Evolutionary conservation across 2,888 invertebrate species (phyloP), one percentile per base, ranked within the genome.

Genomic region (Pandemis heparana): DNA sequence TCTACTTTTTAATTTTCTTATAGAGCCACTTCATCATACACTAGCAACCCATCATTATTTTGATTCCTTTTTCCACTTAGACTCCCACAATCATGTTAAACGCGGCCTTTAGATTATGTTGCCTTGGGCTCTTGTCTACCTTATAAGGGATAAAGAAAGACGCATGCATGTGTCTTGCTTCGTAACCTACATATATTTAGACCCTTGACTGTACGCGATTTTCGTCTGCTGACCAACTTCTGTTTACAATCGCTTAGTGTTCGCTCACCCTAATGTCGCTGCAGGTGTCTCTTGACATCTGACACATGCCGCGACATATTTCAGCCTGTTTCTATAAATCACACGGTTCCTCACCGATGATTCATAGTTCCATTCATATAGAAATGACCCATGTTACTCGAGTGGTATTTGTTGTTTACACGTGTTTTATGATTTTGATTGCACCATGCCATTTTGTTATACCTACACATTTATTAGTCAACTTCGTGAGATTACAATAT

Each of bases 281-380:
- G 60, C 68, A 73, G 73, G 69, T 73, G 73, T 64, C 41, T 3
- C 14, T n/a, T 72, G 63, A 69, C 69, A 69, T 59, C 23, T 64
- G 73, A 72, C 68, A 59, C 69, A 39, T 46, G 68, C 10, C 48
- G n/a, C 16, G 48, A 59, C 73, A 73, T 14, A 48, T 73, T 68
- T 63, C 32, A 14, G 23, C 16, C 43, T 9, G 18, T 41, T 64
- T 69, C 63, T 64, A 59, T 63, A 69, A 73, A 69, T 69, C 73
- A 69, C 71, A 8, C 38, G 32, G 67, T 56, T 56, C 23, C 23
- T 56, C 56, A 12, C 56, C 0, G 23, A 10, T 56, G 56, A 56
- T 41, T 70, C 69, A 69, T 61, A 14, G 62, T 14, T 51, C 18
- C 48, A 32, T 18, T n/a, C 51, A 16, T 38, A 38, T 16, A 46